phyloP scores from a whole-genome alignment of 2,113 vertebrate genomes.

The Oostethus manadensis region DNA sequence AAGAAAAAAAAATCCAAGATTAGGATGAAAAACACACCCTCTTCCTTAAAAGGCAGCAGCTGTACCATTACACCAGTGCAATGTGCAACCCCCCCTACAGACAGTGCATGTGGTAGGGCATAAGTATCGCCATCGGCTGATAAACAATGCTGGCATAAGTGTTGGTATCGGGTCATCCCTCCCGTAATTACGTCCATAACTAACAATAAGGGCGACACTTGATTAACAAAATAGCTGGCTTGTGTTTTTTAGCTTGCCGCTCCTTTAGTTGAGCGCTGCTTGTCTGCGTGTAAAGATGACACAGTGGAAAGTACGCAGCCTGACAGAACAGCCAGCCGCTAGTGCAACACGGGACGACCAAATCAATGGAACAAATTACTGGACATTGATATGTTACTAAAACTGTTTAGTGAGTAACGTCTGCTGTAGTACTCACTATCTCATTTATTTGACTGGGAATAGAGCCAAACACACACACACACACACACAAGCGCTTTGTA shows the following conservation, averaged over 20 bases:
- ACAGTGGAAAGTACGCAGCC: background rate
- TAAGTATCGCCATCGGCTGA: too few relatives aligned
- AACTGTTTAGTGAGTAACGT: slow-evolving; percentile 6
- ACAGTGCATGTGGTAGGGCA: too few relatives aligned
- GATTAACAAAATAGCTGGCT: background rate
- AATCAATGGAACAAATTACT: background rate
- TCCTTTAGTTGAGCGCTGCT: background rate
- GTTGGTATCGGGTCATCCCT: too few relatives aligned
- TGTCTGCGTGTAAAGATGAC: background rate
- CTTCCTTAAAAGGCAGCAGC: too few relatives aligned
- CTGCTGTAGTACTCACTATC: slow-evolving; percentile 41
- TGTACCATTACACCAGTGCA: too few relatives aligned
- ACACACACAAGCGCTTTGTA: slow-evolving; percentile 2
- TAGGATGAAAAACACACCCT: too few relatives aligned
- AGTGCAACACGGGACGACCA: background rate
- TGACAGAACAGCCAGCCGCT: background rate
- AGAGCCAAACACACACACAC: slow-evolving; percentile 40
- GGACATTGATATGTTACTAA: background rate
- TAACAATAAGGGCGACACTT: background rate
- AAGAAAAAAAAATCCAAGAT: too few relatives aligned
- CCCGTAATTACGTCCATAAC: background rate
- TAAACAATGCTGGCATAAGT: too few relatives aligned
- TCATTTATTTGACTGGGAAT: slow-evolving; percentile 64
- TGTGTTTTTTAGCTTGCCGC: background rate
- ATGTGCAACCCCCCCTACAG: too few relatives aligned